Base-by-base conservation (phyloP, 2,888 invertebrate genomes). In the Phoenoteleia sp. region DNA sequence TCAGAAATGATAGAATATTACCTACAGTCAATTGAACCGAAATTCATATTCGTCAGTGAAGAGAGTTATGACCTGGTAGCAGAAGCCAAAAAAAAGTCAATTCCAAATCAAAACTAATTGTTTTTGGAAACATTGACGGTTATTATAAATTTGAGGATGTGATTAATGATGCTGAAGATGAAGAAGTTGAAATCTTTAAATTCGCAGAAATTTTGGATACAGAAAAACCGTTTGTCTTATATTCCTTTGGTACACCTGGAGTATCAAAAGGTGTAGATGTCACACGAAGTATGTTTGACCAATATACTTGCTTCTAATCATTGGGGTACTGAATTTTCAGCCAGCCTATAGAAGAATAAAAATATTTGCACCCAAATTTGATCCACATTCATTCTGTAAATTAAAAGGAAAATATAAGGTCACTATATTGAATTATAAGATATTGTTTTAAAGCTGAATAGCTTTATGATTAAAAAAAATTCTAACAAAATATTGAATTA, bases 231-330 rank as follows among this genome's bases (percentile, higher is more conserved):
- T n/a, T 87, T 6, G 87, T 93, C 2, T 13, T 92, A 0, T 92
- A 89, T 36, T 91, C 92, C 0, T 93, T 92, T 0, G 93, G 93
- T 1, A 91, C 91, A 0, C 92, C 92, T 0, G 92, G 91, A 0
- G 25, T 88, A 2, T 91, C 93, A 0, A 93, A 93, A 13, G 91
- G 90, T 2, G 89, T 90, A 0, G 82, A 89, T 1, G 0, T 87
- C 92, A 1, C 90, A 92, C 49, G 58, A 79, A 11, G 47, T 86
- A 4, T 13, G 92, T 2, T 39, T 89, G 13, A 33, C 66, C 0
- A 84, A 87, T 52, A 15, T 80, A n/a, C 5, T 25, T 83, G 3
- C 33, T 47, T n/a, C n/a, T n/a, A n/a, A n/a, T n/a, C n/a, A n/a
- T n/a, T 64, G 4, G 19, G 72, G 45, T 3, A 4, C 0, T 39